phyloP scores from a whole-genome alignment of 2,888 invertebrate species.

The Stramonita haemastoma region DNA sequence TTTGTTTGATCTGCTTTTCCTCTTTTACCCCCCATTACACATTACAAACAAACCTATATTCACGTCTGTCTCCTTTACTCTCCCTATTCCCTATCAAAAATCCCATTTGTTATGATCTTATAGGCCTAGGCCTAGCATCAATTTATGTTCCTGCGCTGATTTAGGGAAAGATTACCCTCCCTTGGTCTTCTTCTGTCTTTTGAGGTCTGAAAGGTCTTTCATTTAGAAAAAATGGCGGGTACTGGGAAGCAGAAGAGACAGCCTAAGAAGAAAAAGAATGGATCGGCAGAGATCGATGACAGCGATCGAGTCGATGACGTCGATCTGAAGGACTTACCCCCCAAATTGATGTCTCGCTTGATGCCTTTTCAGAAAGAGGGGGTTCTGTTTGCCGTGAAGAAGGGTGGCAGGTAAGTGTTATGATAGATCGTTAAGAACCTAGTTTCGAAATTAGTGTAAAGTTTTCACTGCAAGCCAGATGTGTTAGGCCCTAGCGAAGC shows the following conservation, averaged over 20 bases:
- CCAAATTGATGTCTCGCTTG: slow-evolving; percentile 58
- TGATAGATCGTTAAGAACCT: background rate
- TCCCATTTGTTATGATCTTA: too few species aligned
- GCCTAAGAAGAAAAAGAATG: background rate
- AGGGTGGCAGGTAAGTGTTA: slow-evolving; percentile 68
- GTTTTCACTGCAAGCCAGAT: background rate
- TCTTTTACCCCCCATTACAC: too few species aligned
- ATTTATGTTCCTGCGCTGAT: background rate
- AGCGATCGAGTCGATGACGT: too few species aligned
- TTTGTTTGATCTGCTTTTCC: too few species aligned
- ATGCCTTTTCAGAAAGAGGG: slow-evolving; percentile 73
- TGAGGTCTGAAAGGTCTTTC: background rate
- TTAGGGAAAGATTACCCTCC: background rate
- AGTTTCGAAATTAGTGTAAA: background rate
- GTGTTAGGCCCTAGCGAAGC: too few species aligned
- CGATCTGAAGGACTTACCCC: slow-evolving; percentile 56
- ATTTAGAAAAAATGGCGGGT: slow-evolving; percentile 45
- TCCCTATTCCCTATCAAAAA: background rate
- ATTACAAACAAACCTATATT: too few species aligned
- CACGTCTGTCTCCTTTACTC: background rate
- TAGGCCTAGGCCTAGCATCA: too few species aligned
- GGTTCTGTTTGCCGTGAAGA: slow-evolving; percentile 67
- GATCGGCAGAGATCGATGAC: too few species aligned
- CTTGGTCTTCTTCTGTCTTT: background rate
- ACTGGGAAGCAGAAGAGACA: background rate